Conservation (phyloP, 2,113 vertebrate genomes). For the Menura novaehollandiae region DNA sequence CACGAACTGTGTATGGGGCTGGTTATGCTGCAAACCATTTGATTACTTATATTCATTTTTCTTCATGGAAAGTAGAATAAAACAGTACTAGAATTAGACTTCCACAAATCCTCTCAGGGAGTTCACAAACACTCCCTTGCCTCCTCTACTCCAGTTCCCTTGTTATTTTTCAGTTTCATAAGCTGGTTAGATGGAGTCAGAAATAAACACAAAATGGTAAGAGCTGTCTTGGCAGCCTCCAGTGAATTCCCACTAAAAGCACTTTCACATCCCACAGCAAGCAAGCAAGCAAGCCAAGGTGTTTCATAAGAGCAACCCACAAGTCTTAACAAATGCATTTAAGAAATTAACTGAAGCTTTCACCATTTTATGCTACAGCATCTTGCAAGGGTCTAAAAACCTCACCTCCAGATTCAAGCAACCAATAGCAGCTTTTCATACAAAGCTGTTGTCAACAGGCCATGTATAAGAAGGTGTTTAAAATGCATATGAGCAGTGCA, state of each 20-base stretch:
- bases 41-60: background rate
- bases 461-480: background rate
- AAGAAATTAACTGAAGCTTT: constrained; percentile 15
- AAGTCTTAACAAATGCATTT: background rate
- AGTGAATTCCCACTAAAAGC: background rate
- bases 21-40: background rate
- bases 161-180: background rate
- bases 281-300: constrained; percentile 5
- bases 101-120: background rate
- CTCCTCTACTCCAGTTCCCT: background rate
- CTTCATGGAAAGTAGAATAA: background rate
- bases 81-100: background rate
- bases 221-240: background rate
- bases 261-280: background rate
- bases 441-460: background rate
- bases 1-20: background rate
- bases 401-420: background rate
- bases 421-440: background rate
- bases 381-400: background rate
- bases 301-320: background rate
- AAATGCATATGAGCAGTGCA: background rate
- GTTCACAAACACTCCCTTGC: background rate
- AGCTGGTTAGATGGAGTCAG: background rate
- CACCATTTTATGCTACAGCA: background rate
- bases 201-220: background rate